phyloP scores from a whole-genome alignment of 1,140 invertebrate genomes.

The Odontomachus brunneus region DNA sequence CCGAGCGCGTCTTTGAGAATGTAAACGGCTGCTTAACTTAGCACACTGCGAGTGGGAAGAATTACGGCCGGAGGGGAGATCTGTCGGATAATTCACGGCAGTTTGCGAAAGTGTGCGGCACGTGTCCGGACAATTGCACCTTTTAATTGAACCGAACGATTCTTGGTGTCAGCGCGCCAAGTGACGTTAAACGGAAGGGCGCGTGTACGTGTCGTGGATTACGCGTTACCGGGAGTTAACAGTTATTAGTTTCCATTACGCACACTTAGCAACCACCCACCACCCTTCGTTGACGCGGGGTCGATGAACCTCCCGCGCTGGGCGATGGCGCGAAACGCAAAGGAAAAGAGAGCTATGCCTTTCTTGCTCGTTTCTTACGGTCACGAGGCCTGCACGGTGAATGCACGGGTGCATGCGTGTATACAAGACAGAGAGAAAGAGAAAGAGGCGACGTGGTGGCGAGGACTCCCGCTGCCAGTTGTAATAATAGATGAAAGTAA shows the following conservation, averaged over 20 bases:
- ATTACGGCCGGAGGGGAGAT: no score
- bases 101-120: neutral
- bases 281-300: no score
- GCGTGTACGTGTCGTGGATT: neutral
- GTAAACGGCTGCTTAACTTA: no score
- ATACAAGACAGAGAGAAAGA: no score
- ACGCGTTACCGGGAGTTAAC: neutral
- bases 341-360: constrained; percentile 32
- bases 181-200: neutral
- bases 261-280: neutral
- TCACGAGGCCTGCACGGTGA: neutral
- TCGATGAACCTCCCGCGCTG: constrained; percentile 13
- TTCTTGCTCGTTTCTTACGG: constrained; percentile 24
- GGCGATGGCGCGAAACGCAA: constrained; percentile 4
- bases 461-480: constrained; percentile 17
- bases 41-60: no score
- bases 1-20: neutral
- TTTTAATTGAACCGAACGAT: neutral
- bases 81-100: neutral
- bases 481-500: constrained; percentile 72
- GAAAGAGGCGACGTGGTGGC: constrained; percentile 19
- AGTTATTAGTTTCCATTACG: constrained; percentile 14
- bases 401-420: neutral
- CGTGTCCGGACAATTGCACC: no score
- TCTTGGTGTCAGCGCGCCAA: neutral